phyloP scores from a whole-genome alignment of 2,797 vertebrate genomes.

The Xerus rutilus region DNA sequence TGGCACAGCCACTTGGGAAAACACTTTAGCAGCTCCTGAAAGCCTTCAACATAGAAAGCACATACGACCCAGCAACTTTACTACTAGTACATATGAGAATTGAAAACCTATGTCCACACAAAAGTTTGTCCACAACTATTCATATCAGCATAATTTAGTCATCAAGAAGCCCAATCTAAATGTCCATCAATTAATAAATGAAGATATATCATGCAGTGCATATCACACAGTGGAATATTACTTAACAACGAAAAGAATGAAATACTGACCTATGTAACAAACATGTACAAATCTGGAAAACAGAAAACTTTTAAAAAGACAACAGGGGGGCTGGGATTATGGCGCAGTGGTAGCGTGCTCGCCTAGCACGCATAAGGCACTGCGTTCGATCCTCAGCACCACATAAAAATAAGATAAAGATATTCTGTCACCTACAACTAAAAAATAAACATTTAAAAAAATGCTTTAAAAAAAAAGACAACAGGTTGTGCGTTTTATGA shows the following conservation, averaged over 20 bases:
- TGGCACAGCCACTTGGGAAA: neutral
- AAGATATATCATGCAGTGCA: neutral
- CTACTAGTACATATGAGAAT: neutral
- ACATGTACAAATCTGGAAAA: neutral
- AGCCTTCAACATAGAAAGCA: neutral
- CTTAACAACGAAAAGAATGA: neutral
- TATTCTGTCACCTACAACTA: no score
- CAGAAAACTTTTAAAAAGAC: neutral
- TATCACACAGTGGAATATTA: neutral
- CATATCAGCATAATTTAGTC: neutral
- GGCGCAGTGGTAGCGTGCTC: no score
- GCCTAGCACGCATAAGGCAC: no score
- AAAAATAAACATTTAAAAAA: no score
- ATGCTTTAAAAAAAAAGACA: no score
- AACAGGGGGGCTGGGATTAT: no score
- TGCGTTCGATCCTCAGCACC: no score
- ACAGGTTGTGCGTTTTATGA: neutral
- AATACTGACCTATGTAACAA: neutral
- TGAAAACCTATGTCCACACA: neutral
- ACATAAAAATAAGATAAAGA: no score
- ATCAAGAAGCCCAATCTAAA: neutral
- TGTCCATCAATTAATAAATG: neutral
- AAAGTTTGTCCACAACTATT: neutral
- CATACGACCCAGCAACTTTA: neutral
- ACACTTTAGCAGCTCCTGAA: neutral